phyloP scores from a whole-genome alignment of 2,888 invertebrate species.

The Diarsia brunnea region DNA sequence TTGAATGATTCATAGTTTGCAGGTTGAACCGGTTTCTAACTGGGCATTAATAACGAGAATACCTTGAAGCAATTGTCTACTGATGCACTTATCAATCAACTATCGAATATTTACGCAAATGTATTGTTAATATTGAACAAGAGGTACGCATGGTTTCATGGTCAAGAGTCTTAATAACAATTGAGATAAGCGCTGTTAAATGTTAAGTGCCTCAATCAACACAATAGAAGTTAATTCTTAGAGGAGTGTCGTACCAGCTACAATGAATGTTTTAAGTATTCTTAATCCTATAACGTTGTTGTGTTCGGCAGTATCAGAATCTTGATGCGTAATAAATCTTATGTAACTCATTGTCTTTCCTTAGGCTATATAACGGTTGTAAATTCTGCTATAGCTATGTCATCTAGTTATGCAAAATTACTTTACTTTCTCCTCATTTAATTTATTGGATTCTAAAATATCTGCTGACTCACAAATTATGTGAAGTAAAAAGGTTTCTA shows the following conservation, averaged over 20 bases:
- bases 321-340: constrained; percentile 63
- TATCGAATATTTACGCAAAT: constrained; percentile 56
- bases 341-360: constrained; percentile 79
- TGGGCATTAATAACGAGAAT: constrained; percentile 53
- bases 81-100: constrained; percentile 59
- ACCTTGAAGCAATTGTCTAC: constrained; percentile 55
- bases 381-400: constrained; percentile 66
- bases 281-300: constrained; percentile 41
- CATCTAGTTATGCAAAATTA: constrained; percentile 74
- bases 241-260: constrained; percentile 35
- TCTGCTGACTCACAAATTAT: constrained; percentile 29
- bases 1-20: constrained; percentile 54
- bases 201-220: constrained; percentile 54
- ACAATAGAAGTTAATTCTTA: constrained; percentile 43
- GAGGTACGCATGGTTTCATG: constrained; percentile 33
- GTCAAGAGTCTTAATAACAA: constrained; percentile 30
- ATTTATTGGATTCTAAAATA: constrained; percentile 46
- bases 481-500: constrained; percentile 16
- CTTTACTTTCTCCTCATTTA: constrained; percentile 80
- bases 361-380: constrained; percentile 68
- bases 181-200: constrained; percentile 41
- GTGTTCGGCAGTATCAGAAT: constrained; percentile 27
- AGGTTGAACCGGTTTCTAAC: constrained; percentile 52
- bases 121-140: constrained; percentile 41
- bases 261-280: constrained; percentile 46